A percentile compares a stretch with the other conserved stretches of the same genome.
These are phyloP conservation scores for Zophobas atratus DNA, from an alignment of 1,140 invertebrate genomes.

Conservation along the genomic window DNA sequence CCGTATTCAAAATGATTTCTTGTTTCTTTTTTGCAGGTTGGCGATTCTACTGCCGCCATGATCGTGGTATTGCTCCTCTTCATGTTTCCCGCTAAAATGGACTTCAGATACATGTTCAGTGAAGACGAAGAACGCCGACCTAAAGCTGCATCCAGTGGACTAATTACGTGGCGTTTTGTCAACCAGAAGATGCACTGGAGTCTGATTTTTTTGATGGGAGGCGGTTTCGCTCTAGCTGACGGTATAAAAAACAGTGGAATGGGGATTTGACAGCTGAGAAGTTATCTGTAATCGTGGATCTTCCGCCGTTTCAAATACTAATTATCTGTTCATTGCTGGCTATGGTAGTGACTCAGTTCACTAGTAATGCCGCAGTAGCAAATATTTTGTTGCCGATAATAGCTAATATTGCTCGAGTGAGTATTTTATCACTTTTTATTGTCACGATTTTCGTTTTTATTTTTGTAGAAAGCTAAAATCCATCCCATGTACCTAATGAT, in stretches of 20 bases:
- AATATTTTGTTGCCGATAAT: constrained; percentile 87
- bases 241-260: constrained; percentile 85
- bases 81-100: constrained; percentile 82
- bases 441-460: not conserved
- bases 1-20: not conserved
- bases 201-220: constrained; percentile 79
- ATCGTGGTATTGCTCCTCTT: constrained; percentile 87
- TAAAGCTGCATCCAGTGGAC: constrained; percentile 73
- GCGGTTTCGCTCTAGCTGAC: constrained; percentile 89
- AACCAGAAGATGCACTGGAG: constrained; percentile 87
- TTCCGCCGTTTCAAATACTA: constrained; percentile 73
- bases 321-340: constrained; percentile 73
- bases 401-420: constrained; percentile 75
- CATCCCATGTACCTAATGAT: constrained; percentile 93
- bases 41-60: constrained; percentile 88
- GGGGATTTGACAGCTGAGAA: constrained; percentile 79
- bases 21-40: constrained; percentile 67
- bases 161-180: constrained; percentile 85
- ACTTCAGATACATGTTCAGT: constrained; percentile 79
- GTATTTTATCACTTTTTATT: not conserved
- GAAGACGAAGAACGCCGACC: constrained; percentile 73
- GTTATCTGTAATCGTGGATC: constrained; percentile 71
- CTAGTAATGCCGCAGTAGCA: constrained; percentile 88
- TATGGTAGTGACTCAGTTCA: constrained; percentile 83
- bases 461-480: constrained; percentile 67